Percentiles rank a stretch among this genome's conserved stretches.
Conservation (phyloP, 1,140 invertebrate genomes). For the Heterodera carotae region DNA sequence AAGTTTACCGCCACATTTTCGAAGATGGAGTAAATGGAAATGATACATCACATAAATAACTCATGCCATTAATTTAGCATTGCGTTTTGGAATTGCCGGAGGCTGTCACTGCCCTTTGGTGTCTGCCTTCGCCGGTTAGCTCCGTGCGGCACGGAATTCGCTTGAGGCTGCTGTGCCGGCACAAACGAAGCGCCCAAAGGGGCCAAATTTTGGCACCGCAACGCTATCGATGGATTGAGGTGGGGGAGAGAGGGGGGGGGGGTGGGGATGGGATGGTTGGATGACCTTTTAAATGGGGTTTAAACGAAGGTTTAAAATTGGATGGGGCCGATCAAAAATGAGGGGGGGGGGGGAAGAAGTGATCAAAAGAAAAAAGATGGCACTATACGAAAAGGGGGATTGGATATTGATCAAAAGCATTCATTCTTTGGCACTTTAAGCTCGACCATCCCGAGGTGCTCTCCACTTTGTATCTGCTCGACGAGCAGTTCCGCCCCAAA, state of each 20-base stretch:
- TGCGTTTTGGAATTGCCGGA: slow-evolving; percentile 55
- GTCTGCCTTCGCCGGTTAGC: slow-evolving; percentile 59
- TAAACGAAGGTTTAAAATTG: no score
- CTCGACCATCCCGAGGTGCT: slow-evolving; percentile 36
- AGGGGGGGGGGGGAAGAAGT: not conserved
- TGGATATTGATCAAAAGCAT: slow-evolving; percentile 4
- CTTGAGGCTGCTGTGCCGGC: slow-evolving; percentile 56
- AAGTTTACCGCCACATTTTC: slow-evolving; percentile 63
- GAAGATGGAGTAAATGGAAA: slow-evolving; percentile 45
- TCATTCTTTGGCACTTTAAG: not conserved
- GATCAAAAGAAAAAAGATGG: no score
- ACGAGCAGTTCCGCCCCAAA: slow-evolving; percentile 42
- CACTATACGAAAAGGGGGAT: no score
- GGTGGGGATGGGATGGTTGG: not conserved
- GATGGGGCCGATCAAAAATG: no score
- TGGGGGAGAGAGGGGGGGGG: not conserved
- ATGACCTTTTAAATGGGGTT: not conserved
- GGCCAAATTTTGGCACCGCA: slow-evolving; percentile 31
- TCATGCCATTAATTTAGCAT: slow-evolving; percentile 10
- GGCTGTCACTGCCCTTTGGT: slow-evolving; percentile 48
- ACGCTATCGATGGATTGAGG: slow-evolving; percentile 31
- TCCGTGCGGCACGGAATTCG: slow-evolving; percentile 58
- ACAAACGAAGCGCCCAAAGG: slow-evolving; percentile 53
- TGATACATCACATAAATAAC: not conserved
- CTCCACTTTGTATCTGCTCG: slow-evolving; percentile 33